Conservation (phyloP, 1,140 invertebrate genomes). For the Achroia grisella region DNA sequence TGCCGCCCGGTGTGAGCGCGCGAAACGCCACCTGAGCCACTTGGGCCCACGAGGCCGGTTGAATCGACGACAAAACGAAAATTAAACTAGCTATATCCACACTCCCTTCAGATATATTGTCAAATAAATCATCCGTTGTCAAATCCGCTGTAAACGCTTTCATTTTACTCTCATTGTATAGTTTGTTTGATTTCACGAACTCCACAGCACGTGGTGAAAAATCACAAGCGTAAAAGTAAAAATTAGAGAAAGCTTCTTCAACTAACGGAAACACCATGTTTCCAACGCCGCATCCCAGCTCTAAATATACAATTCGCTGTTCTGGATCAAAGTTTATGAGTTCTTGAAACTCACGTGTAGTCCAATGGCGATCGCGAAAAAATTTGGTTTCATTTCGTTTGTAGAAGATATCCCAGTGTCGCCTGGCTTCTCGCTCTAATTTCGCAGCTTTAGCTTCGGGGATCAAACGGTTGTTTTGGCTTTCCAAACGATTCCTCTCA, state of each 20-base stretch:
- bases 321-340: constrained; percentile 73
- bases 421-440: constrained; percentile 89
- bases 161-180: constrained; percentile 79
- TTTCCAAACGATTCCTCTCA: constrained; percentile 76
- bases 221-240: constrained; percentile 94
- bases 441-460: constrained; percentile 80
- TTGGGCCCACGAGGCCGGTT: constrained; percentile 85
- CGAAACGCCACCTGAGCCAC: constrained; percentile 80
- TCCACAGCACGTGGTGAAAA: constrained; percentile 93
- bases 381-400: constrained; percentile 93
- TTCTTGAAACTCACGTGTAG: constrained; percentile 93
- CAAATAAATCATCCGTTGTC: constrained; percentile 77
- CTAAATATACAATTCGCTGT: constrained; percentile 76
- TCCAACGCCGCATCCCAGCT: constrained; percentile 98
- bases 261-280: constrained; percentile 96
- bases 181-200: constrained; percentile 81
- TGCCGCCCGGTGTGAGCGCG: constrained; percentile 85
- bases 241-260: constrained; percentile 81
- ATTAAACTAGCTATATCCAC: constrained; percentile 94
- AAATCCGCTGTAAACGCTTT: constrained; percentile 86
- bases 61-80: constrained; percentile 96
- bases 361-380: constrained; percentile 99
- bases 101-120: constrained; percentile 66
- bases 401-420: constrained; percentile 99
- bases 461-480: constrained; percentile 83